These are phyloP conservation scores for Tinamus major DNA, from an alignment of 2,797 vertebrate genomes.

Conservation along the genomic window DNA sequence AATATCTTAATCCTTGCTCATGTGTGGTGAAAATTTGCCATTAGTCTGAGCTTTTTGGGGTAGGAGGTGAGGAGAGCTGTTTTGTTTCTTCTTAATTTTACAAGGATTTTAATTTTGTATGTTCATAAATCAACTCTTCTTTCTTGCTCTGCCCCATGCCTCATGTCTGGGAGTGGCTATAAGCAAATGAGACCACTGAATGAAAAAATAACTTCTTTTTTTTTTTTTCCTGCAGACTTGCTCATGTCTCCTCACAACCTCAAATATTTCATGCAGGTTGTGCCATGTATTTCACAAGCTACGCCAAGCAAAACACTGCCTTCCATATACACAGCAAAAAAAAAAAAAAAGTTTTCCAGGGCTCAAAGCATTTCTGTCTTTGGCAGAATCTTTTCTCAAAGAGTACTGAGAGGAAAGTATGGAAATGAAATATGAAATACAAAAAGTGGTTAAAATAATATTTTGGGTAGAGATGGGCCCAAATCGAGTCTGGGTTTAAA, in stretches of 20 bases:
- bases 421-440: conserved; percentile 66
- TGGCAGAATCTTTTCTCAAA: conserved; percentile 68
- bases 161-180: conserved; percentile 29
- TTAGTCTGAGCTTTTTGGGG: background rate
- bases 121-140: conserved; percentile 36
- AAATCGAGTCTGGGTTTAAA: conserved; percentile 48
- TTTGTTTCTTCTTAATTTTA: conserved; percentile 19
- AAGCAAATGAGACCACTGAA: conserved; percentile 64
- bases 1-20: conserved; percentile 19
- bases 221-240: background rate
- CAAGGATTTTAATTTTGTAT: conserved; percentile 29
- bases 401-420: conserved; percentile 52
- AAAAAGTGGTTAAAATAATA: conserved; percentile 71
- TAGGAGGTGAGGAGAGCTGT: rapidly evolving
- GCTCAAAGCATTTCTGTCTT: conserved; percentile 72
- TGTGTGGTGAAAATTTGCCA: background rate
- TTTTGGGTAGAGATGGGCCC: conserved; percentile 59
- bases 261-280: conserved; percentile 73
- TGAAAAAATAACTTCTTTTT: conserved; percentile 4
- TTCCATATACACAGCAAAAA: conserved; percentile 56
- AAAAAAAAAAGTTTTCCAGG: conserved; percentile 46
- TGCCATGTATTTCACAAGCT: conserved; percentile 65
- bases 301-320: conserved; percentile 66
- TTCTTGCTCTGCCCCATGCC: background rate
- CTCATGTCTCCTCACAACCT: conserved; percentile 56